These are phyloP conservation scores for Oreotrochilus melanogaster DNA, from an alignment of 2,113 vertebrate species.

Conservation along the genomic window DNA sequence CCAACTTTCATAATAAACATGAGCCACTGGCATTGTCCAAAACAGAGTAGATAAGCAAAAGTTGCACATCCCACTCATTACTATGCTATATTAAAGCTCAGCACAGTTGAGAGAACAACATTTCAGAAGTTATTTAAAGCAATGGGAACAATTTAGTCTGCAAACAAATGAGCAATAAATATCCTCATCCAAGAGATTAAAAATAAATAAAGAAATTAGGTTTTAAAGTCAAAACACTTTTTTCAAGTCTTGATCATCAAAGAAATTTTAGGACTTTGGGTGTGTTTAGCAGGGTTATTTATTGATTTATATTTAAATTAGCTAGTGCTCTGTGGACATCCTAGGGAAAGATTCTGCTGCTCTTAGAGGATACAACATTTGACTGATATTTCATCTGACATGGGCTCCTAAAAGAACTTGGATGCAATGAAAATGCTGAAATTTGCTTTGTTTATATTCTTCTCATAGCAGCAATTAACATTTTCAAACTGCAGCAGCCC, in stretches of 20 bases:
- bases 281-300: not conserved
- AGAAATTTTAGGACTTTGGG: not conserved
- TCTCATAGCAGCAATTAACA: not conserved
- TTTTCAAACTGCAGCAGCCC: not conserved
- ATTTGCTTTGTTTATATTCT: not conserved
- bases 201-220: not conserved
- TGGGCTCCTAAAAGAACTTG: not conserved
- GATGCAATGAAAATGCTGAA: not conserved
- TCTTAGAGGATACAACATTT: not conserved
- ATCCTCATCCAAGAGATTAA: constrained; percentile 55
- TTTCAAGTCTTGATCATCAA: not conserved
- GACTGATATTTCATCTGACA: not conserved
- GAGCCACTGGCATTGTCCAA: constrained; percentile 59
- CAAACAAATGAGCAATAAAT: constrained; percentile 70
- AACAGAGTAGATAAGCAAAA: constrained; percentile 74
- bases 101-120: constrained; percentile 64
- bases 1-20: constrained; percentile 71
- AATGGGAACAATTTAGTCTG: constrained; percentile 67
- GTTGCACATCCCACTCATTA: constrained; percentile 67
- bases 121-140: constrained; percentile 72
- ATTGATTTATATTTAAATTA: constrained; percentile 13
- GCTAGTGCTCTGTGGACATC: not conserved
- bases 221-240: constrained; percentile 32
- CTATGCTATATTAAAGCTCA: constrained; percentile 60
- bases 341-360: not conserved